Evolutionary conservation across 1,140 invertebrate species (phyloP).

Genomic region (Brachionus plicatilis): DNA sequence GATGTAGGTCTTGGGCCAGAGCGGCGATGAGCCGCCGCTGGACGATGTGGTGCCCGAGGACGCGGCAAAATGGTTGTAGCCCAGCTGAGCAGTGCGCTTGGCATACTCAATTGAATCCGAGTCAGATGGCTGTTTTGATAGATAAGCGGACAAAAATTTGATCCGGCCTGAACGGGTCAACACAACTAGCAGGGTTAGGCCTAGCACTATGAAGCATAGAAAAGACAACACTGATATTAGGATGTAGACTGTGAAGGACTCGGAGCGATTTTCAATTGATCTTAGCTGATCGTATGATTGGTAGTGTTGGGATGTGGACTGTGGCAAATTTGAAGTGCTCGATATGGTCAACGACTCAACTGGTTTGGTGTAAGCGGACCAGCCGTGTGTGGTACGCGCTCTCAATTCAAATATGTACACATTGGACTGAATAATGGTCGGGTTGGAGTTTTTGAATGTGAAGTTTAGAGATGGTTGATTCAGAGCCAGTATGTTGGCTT

Average conservation of each 20-base stretch:
- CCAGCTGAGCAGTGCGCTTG: neutral
- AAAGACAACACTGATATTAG: neutral
- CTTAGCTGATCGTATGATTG: neutral
- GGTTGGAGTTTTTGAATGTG: slow-evolving; percentile 38
- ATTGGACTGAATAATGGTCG: neutral
- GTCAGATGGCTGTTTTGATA: neutral
- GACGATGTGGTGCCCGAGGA: neutral
- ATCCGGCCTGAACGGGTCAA: neutral
- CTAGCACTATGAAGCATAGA: neutral
- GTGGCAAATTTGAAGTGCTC: neutral
- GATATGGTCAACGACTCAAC: neutral
- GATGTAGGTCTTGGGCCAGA: slow-evolving; percentile 39
- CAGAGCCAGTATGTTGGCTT: neutral
- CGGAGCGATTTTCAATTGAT: neutral
- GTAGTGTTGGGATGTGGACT: neutral
- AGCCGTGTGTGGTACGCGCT: neutral
- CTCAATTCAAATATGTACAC: slow-evolving; percentile 35
- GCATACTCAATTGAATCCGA: neutral
- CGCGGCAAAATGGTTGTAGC: slow-evolving; percentile 9
- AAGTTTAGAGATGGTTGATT: neutral
- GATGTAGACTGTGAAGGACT: neutral
- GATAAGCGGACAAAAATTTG: slow-evolving; percentile 5
- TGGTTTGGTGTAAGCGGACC: neutral
- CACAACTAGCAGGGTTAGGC: neutral
- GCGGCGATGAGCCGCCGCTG: slow-evolving; percentile 6